Conservation (phyloP, 2,797 vertebrate genomes). For the Moxostoma hubbsi region DNA sequence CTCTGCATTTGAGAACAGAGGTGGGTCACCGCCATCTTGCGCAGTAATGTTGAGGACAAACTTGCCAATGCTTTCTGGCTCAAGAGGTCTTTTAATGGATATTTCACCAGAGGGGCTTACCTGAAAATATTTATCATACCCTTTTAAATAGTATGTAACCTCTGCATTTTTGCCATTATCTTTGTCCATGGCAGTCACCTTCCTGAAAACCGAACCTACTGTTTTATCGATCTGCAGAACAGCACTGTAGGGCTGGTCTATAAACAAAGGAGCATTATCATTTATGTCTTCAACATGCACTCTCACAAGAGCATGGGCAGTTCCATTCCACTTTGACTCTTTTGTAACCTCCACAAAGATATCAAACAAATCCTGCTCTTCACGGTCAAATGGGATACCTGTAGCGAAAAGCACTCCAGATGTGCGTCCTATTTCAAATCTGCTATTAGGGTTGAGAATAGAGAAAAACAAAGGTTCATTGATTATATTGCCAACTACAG, state of each 20-base stretch:
- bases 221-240: slow-evolving; percentile 78
- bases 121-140: slow-evolving; percentile 80
- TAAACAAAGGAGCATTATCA: slow-evolving; percentile 82
- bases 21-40: slow-evolving; percentile 79
- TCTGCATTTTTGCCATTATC: slow-evolving; percentile 80
- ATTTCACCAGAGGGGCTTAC: slow-evolving; percentile 80
- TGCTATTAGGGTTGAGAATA: slow-evolving; percentile 83
- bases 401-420: slow-evolving; percentile 86
- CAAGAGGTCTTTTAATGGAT: slow-evolving; percentile 79
- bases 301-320: slow-evolving; percentile 80
- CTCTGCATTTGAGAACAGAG: slow-evolving; percentile 76
- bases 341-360: slow-evolving; percentile 81
- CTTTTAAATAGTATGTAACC: slow-evolving; percentile 80
- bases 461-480: slow-evolving; percentile 85
- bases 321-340: slow-evolving; percentile 72
- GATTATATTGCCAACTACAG: slow-evolving; percentile 78
- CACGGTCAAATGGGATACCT: slow-evolving; percentile 83
- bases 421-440: slow-evolving; percentile 83
- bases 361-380: slow-evolving; percentile 80
- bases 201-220: slow-evolving; percentile 75
- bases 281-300: slow-evolving; percentile 82
- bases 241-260: slow-evolving; percentile 84
- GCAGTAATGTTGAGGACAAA: slow-evolving; percentile 80
- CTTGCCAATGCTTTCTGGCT: slow-evolving; percentile 78
- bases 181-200: slow-evolving; percentile 80